phyloP scores from a whole-genome alignment of 2,888 invertebrate genomes.

The Elmis aenea region DNA sequence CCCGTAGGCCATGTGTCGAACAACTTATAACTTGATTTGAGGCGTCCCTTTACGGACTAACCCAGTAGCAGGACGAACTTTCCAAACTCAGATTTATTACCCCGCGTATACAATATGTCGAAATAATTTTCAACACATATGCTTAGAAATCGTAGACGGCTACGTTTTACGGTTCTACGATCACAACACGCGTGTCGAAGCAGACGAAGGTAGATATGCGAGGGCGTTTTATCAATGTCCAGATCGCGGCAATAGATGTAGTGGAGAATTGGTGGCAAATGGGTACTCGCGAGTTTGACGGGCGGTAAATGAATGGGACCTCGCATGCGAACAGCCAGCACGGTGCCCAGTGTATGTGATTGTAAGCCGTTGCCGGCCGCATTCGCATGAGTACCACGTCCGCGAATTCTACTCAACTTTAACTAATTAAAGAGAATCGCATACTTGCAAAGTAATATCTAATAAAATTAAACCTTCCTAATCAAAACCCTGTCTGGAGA shows the following conservation, averaged over 20 bases:
- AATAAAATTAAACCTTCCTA: slow-evolving; percentile 25
- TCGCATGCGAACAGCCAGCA: slow-evolving; percentile 28
- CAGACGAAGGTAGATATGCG: slow-evolving; percentile 27
- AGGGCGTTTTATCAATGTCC: slow-evolving; percentile 28
- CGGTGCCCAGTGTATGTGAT: slow-evolving; percentile 27
- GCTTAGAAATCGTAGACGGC: too few relatives aligned
- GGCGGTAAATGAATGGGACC: slow-evolving; percentile 27
- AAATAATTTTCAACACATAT: too few relatives aligned
- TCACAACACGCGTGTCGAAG: slow-evolving; percentile 22
- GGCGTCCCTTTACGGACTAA: slow-evolving; percentile 28
- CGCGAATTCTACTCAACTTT: slow-evolving; percentile 24
- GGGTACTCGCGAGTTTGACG: slow-evolving; percentile 31
- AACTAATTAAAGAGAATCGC: slow-evolving; percentile 23
- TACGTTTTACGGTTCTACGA: slow-evolving; percentile 8
- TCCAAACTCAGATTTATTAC: slow-evolving; percentile 35
- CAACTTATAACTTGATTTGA: slow-evolving; percentile 35
- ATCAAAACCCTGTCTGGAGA: slow-evolving; percentile 18
- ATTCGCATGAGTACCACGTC: slow-evolving; percentile 31
- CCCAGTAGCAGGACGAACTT: slow-evolving; percentile 24
- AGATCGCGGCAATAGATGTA: slow-evolving; percentile 30
- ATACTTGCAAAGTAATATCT: slow-evolving; percentile 22
- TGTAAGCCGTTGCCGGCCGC: slow-evolving; percentile 23
- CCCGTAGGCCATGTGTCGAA: slow-evolving; percentile 29
- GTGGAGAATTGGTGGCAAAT: slow-evolving; percentile 35
- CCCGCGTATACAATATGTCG: slow-evolving; percentile 14